A percentile compares a stretch with the other conserved stretches of the same genome.
phyloP scores from a whole-genome alignment of 2,797 vertebrate species.

The Enteromius paludinosus region DNA sequence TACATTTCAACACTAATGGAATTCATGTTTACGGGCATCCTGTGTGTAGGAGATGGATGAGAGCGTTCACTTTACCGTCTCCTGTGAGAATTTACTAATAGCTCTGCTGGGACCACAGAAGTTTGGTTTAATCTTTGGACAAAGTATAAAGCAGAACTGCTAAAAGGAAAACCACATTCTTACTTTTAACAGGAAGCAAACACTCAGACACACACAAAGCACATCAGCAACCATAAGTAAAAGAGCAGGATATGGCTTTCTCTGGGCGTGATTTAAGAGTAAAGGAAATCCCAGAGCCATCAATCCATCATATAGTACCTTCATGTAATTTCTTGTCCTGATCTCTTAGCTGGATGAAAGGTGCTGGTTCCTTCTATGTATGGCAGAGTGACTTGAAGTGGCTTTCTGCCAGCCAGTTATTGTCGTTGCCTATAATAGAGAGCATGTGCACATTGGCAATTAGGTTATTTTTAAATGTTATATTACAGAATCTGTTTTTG shows the following conservation, averaged over 20 bases:
- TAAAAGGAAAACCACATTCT: conserved; percentile 22
- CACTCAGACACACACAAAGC: background rate
- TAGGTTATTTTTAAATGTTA: background rate
- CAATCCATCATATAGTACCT: background rate
- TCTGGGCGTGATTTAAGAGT: conserved; percentile 13
- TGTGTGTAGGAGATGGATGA: background rate
- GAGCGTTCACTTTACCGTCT: background rate
- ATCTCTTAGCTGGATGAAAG: background rate
- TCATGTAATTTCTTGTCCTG: background rate
- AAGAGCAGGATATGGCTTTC: conserved; percentile 6
- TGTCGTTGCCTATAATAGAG: background rate
- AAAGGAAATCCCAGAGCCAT: conserved; percentile 22
- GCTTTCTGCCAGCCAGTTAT: background rate
- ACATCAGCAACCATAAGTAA: background rate
- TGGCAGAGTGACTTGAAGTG: background rate
- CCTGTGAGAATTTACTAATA: background rate
- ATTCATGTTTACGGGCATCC: background rate
- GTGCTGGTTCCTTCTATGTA: background rate
- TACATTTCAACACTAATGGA: background rate
- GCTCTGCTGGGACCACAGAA: background rate
- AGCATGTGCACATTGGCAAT: background rate
- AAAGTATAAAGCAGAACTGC: conserved; percentile 21
- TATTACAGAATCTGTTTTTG: conserved; percentile 30
- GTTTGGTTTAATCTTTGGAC: background rate
- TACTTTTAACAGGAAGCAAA: conserved; percentile 21